These are phyloP conservation scores for Trissolcus japonicus DNA, from an alignment of 2,888 invertebrate species.

Conservation along the genomic window DNA sequence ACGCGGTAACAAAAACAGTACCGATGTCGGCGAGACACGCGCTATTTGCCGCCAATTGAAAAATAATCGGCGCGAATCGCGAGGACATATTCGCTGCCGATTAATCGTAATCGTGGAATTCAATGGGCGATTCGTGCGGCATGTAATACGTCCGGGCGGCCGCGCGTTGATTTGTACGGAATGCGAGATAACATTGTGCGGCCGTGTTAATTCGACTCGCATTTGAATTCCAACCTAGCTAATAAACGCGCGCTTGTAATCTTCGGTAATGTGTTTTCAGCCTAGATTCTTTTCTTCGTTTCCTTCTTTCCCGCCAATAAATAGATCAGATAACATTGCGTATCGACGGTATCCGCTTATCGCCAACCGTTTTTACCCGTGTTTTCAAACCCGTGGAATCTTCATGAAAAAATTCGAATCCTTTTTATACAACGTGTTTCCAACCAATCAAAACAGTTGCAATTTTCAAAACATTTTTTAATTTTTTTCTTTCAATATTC, in stretches of 20 bases:
- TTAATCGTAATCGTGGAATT: conserved; percentile 63
- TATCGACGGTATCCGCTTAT: conserved; percentile 45
- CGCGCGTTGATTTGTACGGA: conserved; percentile 58
- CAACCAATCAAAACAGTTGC: too few relatives aligned
- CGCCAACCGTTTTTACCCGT: conserved; percentile 35
- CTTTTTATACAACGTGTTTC: too few relatives aligned
- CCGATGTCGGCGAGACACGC: conserved; percentile 30
- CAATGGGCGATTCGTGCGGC: conserved; percentile 59
- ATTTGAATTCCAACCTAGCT: conserved; percentile 54
- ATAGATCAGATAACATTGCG: conserved; percentile 57
- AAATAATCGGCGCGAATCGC: conserved; percentile 46
- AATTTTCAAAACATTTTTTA: too few relatives aligned
- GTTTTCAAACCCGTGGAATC: conserved; percentile 36
- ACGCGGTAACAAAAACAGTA: conserved; percentile 17
- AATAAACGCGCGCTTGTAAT: conserved; percentile 55
- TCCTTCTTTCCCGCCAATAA: conserved; percentile 28
- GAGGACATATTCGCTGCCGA: conserved; percentile 60
- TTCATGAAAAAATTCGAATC: too few relatives aligned
- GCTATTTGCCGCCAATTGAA: conserved; percentile 37
- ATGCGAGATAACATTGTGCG: conserved; percentile 61
- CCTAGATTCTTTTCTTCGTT: conserved; percentile 6
- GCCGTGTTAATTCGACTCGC: conserved; percentile 57
- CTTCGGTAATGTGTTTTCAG: conserved; percentile 31
- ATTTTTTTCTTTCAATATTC: too few relatives aligned
- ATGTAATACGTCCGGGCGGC: conserved; percentile 58